Evolutionary conservation across 2,888 invertebrate species (phyloP), one percentile per base, ranked within the genome.

Genomic region (Cheilosia soror): DNA sequence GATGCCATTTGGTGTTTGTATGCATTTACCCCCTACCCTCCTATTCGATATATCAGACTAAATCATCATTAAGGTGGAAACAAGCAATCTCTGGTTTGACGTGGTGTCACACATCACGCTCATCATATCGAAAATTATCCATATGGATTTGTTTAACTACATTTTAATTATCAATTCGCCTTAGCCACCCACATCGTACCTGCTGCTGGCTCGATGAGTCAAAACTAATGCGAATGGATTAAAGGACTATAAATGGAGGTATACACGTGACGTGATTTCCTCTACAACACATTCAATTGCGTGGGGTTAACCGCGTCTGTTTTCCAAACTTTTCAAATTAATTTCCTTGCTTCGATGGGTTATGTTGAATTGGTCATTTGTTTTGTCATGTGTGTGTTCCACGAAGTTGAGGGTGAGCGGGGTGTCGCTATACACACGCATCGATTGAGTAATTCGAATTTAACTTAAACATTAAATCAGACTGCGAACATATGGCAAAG

Each of bases 11-110:
- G 20, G 33, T 47, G 47, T 37, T 20, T 20, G 20, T 20, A 20
- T 40, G 13, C 55, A 47, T 78, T 42, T 37, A 55, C 40, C 57
- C 25, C 9, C 4, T 15, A 7, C 11, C 27, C 20, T 4, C 11
- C n/a, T 44, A 13, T 42, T 60, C 33, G 33, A 55, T 47, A 44
- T 63, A 80, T 47, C 44, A 55, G 75, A 69, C 69, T 63, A 55
- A 49, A 69, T 78, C 78, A 72, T 76, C 76, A 81, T 81, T 81
- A 76, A 69, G 69, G 76, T 75, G 65, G 7, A 33, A 58, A 25
- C 29, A 6, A 25, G 33, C 73, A 73, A 51, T 27, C 27, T 60
- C 55, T 49, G 76, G 76, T 42, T 66, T 62, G 76, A 57, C 40
- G 55, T 75, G 25, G 25, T 42, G 40, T 60, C 42, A 60, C 13